Conservation (phyloP, 2,797 vertebrate genomes). For the Prionace glauca region DNA sequence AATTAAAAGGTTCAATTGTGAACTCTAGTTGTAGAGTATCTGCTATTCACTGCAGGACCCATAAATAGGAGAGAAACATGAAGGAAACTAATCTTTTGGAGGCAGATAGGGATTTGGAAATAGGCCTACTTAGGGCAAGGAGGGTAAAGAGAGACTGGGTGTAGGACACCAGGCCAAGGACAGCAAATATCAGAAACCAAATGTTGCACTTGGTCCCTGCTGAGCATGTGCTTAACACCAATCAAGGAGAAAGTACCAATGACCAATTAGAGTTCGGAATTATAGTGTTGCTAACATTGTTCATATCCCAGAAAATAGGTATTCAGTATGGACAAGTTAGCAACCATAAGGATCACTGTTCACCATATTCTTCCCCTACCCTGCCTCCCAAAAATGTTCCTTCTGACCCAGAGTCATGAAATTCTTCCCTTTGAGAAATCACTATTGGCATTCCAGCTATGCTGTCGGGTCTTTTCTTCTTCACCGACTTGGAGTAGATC, state of each 20-base stretch:
- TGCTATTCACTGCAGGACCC: background rate
- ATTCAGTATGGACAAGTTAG: background rate
- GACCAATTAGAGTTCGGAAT: background rate
- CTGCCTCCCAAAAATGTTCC: background rate
- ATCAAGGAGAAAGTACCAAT: background rate
- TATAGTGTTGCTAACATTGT: background rate
- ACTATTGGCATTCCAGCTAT: constrained; percentile 4
- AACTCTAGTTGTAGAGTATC: background rate
- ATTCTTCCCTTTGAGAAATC: constrained; percentile 10
- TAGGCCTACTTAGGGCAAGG: background rate
- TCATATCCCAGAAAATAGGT: background rate
- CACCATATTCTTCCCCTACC: background rate
- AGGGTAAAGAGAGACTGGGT: background rate
- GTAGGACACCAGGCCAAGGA: background rate
- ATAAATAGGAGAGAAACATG: background rate
- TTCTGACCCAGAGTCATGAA: constrained; percentile 32
- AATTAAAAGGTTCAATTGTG: background rate
- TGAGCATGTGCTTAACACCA: background rate
- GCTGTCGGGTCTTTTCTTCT: background rate
- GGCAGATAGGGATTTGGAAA: background rate
- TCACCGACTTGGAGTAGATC: background rate
- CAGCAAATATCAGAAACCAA: background rate
- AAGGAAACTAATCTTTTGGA: background rate
- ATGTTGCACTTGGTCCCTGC: background rate
- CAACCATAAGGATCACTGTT: background rate